Percentiles rank a stretch among this genome's conserved stretches.
Evolutionary conservation across 1,140 invertebrate species (phyloP).

Genomic region (Magallana gigas): DNA sequence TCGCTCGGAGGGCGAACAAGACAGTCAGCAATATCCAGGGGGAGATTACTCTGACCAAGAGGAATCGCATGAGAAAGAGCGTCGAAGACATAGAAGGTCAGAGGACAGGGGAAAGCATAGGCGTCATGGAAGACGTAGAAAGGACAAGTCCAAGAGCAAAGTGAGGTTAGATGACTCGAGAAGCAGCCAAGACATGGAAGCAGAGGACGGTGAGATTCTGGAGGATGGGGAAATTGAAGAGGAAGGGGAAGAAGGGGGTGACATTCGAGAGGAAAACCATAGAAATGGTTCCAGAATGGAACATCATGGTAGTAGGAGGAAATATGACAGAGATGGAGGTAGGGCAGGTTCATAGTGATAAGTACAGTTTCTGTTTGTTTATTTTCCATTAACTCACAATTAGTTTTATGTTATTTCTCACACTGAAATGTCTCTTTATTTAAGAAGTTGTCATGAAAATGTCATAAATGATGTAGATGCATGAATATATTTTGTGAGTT

Average conservation of each 20-base stretch:
- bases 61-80: background rate
- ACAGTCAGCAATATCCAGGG: constrained; percentile 19
- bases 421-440: background rate
- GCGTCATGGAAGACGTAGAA: constrained; percentile 11
- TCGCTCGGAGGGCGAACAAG: constrained; percentile 10
- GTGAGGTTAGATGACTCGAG: constrained; percentile 33
- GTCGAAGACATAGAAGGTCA: constrained; percentile 22
- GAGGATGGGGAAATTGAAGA: constrained; percentile 74
- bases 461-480: background rate
- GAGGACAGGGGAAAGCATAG: constrained; percentile 47
- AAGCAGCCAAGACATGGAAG: constrained; percentile 57
- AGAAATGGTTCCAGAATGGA: constrained; percentile 8
- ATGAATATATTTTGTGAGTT: background rate
- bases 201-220: constrained; percentile 74
- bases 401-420: no score
- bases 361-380: no score
- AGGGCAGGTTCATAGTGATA: no score
- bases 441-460: no score
- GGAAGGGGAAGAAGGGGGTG: constrained; percentile 61
- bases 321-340: constrained; percentile 54
- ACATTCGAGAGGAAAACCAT: constrained; percentile 11
- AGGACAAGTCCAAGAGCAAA: constrained; percentile 37
- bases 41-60: constrained; percentile 47
- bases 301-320: constrained; percentile 36
- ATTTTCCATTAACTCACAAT: no score